These are phyloP conservation scores for Stomorhina lunata DNA, from an alignment of 2,888 invertebrate species.

Conservation along the genomic window DNA sequence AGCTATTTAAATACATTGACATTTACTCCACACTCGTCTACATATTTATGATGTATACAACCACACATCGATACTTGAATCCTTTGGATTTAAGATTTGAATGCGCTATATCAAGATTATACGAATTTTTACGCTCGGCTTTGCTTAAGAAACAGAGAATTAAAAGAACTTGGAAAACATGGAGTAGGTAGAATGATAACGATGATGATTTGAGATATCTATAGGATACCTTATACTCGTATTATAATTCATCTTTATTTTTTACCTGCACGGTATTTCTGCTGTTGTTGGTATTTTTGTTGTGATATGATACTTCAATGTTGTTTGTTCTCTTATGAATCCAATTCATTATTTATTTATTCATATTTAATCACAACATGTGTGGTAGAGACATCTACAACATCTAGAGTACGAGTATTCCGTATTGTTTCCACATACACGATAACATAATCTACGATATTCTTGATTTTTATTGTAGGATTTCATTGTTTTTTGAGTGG, in stretches of 20 bases:
- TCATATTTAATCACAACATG: slow-evolving; percentile 62
- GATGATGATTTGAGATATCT: slow-evolving; percentile 20
- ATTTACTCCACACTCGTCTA: not conserved
- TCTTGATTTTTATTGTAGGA: not conserved
- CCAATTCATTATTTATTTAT: slow-evolving; percentile 48
- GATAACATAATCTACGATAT: not conserved
- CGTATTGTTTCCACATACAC: not conserved
- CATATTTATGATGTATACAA: not conserved
- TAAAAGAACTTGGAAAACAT: not conserved
- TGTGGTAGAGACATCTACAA: slow-evolving; percentile 55
- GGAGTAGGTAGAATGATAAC: slow-evolving; percentile 27
- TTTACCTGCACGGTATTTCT: slow-evolving; percentile 35
- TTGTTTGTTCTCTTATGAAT: slow-evolving; percentile 37
- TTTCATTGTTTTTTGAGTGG: slow-evolving; percentile 41
- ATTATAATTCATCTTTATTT: not conserved
- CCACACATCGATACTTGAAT: not conserved
- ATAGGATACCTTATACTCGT: slow-evolving; percentile 5
- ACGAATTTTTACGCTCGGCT: not conserved
- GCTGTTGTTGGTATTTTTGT: not conserved
- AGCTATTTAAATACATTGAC: not conserved
- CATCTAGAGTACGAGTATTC: not conserved
- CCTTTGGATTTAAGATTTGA: slow-evolving; percentile 6
- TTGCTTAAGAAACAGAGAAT: not conserved
- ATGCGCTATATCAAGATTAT: not conserved
- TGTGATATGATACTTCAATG: slow-evolving; percentile 40